Percentiles rank a stretch among this genome's conserved stretches.
Evolutionary conservation across 2,113 vertebrate species (phyloP).

Genomic region (Paratilapia polleni): DNA sequence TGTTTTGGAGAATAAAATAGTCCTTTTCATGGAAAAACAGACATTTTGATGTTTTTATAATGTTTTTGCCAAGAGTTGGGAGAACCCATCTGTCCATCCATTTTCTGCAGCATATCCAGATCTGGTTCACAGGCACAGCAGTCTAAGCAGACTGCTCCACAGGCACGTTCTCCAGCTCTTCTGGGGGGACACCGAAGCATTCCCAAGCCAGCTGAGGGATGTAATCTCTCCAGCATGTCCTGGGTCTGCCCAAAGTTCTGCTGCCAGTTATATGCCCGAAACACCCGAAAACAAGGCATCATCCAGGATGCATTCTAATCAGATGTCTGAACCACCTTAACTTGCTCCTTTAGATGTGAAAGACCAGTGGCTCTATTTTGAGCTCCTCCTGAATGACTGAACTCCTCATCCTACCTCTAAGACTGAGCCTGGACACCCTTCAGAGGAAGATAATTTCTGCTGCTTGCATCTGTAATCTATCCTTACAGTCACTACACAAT

Average conservation of each 20-base stretch:
- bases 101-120: not conserved
- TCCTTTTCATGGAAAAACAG: not conserved
- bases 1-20: not conserved
- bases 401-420: fast-evolving
- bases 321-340: too few relatives aligned
- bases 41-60: not conserved
- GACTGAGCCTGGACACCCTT: not conserved
- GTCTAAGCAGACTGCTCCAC: not conserved
- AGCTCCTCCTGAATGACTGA: not conserved
- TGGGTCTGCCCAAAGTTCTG: too few relatives aligned
- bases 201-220: too few relatives aligned
- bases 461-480: not conserved
- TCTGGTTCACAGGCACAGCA: not conserved
- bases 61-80: not conserved
- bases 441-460: not conserved
- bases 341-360: not conserved
- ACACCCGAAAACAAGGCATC: too few relatives aligned
- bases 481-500: not conserved
- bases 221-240: too few relatives aligned
- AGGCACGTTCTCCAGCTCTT: not conserved
- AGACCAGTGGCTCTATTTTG: not conserved
- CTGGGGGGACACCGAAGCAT: too few relatives aligned
- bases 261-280: too few relatives aligned
- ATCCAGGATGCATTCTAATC: too few relatives aligned
- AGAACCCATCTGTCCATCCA: not conserved